Conservation (phyloP, 2,113 vertebrate species). For the Mesoclemmys tuberculata region DNA sequence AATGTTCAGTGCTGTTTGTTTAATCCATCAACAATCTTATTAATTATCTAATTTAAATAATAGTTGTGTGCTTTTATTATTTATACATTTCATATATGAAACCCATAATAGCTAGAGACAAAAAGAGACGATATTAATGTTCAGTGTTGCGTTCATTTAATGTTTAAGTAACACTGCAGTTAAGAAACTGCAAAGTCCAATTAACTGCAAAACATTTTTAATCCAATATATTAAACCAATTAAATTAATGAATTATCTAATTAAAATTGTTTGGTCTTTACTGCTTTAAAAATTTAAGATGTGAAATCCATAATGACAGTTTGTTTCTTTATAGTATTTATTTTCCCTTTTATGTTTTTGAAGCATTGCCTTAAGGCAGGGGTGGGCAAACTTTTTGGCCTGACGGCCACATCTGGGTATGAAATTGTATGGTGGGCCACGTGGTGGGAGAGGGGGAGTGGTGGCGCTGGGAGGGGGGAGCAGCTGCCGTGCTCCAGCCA, state of each 20-base stretch:
- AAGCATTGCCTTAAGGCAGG: conserved; percentile 12
- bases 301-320: not conserved
- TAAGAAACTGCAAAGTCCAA: not conserved
- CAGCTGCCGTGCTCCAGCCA: no score
- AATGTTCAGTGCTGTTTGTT: not conserved
- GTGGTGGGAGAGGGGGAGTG: no score
- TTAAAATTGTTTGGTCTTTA: conserved; percentile 7
- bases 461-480: no score
- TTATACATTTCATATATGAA: not conserved
- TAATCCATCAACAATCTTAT: not conserved
- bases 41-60: not conserved
- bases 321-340: not conserved
- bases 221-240: not conserved
- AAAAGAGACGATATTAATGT: not conserved
- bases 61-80: not conserved
- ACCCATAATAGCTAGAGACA: not conserved
- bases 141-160: not conserved
- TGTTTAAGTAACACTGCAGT: not conserved
- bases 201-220: not conserved
- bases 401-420: no score
- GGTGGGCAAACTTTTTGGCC: no score
- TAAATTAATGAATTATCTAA: not conserved
- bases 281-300: not conserved
- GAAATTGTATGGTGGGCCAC: no score
- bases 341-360: conserved; percentile 24